A percentile compares a stretch with the other conserved stretches of the same genome.
These are phyloP conservation scores for Cataglyphis albicans DNA, from an alignment of 2,888 invertebrate genomes.

Conservation along the genomic window DNA sequence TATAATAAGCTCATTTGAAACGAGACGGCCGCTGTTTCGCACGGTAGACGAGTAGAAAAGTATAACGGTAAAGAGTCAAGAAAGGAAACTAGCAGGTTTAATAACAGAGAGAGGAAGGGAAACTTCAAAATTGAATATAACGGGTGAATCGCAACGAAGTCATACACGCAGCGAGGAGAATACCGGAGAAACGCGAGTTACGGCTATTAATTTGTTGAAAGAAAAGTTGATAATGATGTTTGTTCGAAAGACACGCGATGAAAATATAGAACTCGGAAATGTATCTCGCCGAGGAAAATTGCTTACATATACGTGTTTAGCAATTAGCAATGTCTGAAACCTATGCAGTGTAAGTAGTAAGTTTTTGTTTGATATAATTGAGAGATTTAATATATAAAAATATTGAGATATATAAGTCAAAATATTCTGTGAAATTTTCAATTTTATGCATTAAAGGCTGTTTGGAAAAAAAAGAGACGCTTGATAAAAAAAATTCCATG, in stretches of 20 bases:
- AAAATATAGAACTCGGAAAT: constrained; percentile 28
- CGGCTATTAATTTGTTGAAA: constrained; percentile 36
- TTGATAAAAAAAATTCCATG: neutral
- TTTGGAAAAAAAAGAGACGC: neutral
- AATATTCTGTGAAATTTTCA: neutral
- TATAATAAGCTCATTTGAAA: constrained; percentile 17
- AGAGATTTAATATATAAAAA: neutral
- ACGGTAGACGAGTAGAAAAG: constrained; percentile 24
- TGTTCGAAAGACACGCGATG: constrained; percentile 1
- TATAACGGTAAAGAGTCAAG: constrained; percentile 41
- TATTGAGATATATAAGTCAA: too few species aligned
- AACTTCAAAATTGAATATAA: neutral
- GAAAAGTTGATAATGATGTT: neutral
- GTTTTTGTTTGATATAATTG: neutral
- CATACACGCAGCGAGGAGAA: neutral
- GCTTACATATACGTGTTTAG: neutral
- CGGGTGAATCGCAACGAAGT: constrained; percentile 1
- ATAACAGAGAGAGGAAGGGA: neutral
- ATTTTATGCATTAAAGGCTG: neutral
- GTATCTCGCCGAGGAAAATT: constrained; percentile 11
- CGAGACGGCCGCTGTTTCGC: constrained; percentile 10
- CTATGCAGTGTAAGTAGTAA: neutral
- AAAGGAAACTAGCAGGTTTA: neutral
- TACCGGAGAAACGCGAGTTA: constrained; percentile 14
- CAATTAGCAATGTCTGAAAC: constrained; percentile 5